Conservation (phyloP, 2,113 vertebrate species). For the Aegithalos caudatus region DNA sequence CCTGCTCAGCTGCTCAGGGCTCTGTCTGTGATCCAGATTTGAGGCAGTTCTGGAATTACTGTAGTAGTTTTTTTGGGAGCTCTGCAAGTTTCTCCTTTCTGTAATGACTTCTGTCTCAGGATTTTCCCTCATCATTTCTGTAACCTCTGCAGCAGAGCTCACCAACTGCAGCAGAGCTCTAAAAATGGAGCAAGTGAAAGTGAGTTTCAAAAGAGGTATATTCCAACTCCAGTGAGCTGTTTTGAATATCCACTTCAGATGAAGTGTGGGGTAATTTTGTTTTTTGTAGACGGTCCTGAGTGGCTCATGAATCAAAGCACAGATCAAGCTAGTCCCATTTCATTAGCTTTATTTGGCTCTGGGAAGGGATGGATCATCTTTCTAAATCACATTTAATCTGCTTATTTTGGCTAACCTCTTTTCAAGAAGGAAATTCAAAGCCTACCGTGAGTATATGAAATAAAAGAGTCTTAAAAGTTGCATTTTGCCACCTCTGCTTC, state of each 20-base stretch:
- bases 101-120: background rate
- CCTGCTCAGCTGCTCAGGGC: background rate
- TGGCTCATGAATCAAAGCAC: constrained; percentile 61
- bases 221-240: background rate
- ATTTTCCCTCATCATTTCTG: background rate
- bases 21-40: background rate
- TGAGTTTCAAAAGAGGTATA: accelerated
- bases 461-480: constrained; percentile 3
- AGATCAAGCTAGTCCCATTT: constrained; percentile 75
- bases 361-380: constrained; percentile 74
- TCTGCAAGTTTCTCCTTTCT: background rate
- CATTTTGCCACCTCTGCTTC: constrained; percentile 1
- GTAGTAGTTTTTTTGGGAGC: background rate
- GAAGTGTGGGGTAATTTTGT: background rate
- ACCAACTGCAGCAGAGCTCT: background rate
- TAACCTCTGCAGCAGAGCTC: background rate
- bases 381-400: constrained; percentile 79
- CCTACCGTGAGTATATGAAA: background rate
- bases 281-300: background rate
- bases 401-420: constrained; percentile 77
- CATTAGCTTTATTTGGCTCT: constrained; percentile 81
- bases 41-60: background rate
- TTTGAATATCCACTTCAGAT: background rate
- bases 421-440: constrained; percentile 63
- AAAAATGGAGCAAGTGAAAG: background rate